Evolutionary conservation across 2,888 invertebrate genomes (phyloP).

Genomic region (Tenodera sinensis): DNA sequence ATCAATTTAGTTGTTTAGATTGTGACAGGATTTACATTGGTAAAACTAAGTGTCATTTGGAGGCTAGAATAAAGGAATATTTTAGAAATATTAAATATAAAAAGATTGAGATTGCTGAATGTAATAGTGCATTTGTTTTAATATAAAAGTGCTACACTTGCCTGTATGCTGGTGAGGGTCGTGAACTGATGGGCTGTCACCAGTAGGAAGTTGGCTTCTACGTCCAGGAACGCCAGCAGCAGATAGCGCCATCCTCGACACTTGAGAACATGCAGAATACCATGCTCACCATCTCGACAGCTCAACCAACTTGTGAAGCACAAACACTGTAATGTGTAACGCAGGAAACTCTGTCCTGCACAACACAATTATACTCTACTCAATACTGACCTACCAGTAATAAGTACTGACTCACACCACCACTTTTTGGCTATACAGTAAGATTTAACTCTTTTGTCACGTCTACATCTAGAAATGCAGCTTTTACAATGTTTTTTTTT

Average conservation of each 20-base stretch:
- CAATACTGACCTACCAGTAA: no score
- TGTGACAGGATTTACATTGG: no score
- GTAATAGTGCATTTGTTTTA: not conserved
- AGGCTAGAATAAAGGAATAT: no score
- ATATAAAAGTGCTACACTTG: constrained; percentile 37
- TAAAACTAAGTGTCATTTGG: no score
- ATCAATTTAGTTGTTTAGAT: no score
- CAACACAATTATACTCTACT: not conserved
- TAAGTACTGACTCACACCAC: no score
- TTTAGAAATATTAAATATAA: no score
- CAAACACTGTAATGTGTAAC: constrained; percentile 71
- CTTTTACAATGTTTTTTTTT: no score
- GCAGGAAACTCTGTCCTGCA: constrained; percentile 72
- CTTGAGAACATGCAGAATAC: constrained; percentile 60
- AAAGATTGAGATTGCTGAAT: not conserved
- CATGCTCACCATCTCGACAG: constrained; percentile 60
- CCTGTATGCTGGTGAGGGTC: constrained; percentile 68
- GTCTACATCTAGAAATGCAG: no score
- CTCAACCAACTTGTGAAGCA: constrained; percentile 74
- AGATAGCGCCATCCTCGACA: constrained; percentile 75
- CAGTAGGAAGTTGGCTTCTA: constrained; percentile 81
- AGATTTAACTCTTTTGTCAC: no score
- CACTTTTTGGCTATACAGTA: no score
- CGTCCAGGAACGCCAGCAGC: constrained; percentile 73
- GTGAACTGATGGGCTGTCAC: constrained; percentile 77